Conservation (phyloP, 2,113 vertebrate genomes). For the human region GRCh38 chr3:182011501-182012000, state of each 20-base stretch:
- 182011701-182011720: neutral
- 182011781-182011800: neutral
- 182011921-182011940: slow-evolving; percentile 71
- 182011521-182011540: neutral
- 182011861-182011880: slow-evolving; percentile 62
- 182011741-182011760: neutral
- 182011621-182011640: neutral
- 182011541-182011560: neutral
- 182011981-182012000: slow-evolving; percentile 51
- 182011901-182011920: slow-evolving; percentile 72
- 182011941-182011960: slow-evolving; percentile 72
- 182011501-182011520: neutral
- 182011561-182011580: neutral
- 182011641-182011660: neutral
- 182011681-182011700: slow-evolving; percentile 16
- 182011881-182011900: slow-evolving; percentile 34
- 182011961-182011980: slow-evolving; percentile 76
- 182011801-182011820: neutral
- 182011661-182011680: neutral
- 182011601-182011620: neutral
- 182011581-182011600: neutral
- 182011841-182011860: slow-evolving; percentile 38
- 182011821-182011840: slow-evolving; percentile 17
- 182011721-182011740: neutral
- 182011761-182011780: neutral